Conservation (phyloP, 53 echinoderm and acorn worm genomes). For the Astropecten irregularis region DNA sequence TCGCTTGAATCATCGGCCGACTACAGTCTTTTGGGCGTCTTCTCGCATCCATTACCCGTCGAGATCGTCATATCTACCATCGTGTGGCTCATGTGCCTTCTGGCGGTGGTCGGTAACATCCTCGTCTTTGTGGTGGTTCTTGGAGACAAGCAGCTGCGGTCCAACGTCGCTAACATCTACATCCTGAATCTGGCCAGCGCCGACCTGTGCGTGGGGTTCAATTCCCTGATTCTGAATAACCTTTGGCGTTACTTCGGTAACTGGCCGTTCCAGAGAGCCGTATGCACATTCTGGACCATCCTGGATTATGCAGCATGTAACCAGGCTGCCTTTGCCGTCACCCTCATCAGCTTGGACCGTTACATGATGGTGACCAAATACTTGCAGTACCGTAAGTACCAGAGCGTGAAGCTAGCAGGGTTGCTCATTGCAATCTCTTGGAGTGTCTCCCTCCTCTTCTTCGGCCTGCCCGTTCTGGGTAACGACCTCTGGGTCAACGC, state of each 20-base stretch:
- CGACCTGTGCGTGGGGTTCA: constrained; percentile 37
- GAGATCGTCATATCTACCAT: constrained; percentile 40
- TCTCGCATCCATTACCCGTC: constrained; percentile 14
- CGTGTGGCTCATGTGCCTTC: constrained; percentile 14
- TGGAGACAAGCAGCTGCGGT: constrained; percentile 18
- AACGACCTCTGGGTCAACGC: constrained; percentile 17
- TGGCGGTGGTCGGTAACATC: constrained; percentile 14
- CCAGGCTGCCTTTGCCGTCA: constrained; percentile 8
- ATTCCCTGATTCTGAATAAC: constrained; percentile 16
- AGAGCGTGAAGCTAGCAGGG: not conserved
- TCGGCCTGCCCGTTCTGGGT: constrained; percentile 22
- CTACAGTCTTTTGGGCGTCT: not conserved
- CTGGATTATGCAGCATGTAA: constrained; percentile 24
- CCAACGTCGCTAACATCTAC: constrained; percentile 39
- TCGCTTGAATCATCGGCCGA: not conserved
- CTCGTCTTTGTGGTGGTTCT: constrained; percentile 33
- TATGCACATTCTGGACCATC: constrained; percentile 17
- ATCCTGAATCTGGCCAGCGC: constrained; percentile 43
- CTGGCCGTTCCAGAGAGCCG: constrained; percentile 19
- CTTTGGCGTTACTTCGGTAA: constrained; percentile 53
- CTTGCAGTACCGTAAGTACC: constrained; percentile 15
- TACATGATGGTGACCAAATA: constrained; percentile 25
- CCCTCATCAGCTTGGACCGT: constrained; percentile 38
- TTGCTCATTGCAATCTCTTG: constrained; percentile 4
- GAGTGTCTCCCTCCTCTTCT: constrained; percentile 10